These are phyloP conservation scores for Poeciliopsis presidionis DNA, from an alignment of 2,797 vertebrate species.

Conservation along the genomic window DNA sequence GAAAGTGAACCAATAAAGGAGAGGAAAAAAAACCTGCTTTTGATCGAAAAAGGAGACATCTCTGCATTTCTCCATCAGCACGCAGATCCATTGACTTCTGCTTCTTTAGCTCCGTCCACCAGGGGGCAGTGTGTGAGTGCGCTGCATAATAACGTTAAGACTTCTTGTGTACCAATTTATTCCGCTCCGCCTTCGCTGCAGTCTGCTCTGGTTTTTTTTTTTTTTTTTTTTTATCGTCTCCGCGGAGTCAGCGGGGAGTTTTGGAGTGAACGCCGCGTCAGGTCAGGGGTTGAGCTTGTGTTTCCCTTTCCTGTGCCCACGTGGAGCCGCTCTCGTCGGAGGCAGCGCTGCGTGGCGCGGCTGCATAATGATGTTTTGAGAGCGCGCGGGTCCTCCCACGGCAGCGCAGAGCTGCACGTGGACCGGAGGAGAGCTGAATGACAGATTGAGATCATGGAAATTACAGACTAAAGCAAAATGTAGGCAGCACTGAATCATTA, in stretches of 20 bases:
- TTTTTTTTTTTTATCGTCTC: conserved; percentile 14
- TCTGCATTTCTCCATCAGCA: conserved; percentile 9
- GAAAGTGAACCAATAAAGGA: background rate
- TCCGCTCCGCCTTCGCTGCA: conserved; percentile 8
- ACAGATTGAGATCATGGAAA: conserved; percentile 74
- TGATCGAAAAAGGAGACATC: conserved; percentile 4
- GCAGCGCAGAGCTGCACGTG: conserved; percentile 33
- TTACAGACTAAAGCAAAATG: conserved; percentile 59
- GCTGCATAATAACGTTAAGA: conserved; percentile 12
- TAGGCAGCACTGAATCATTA: conserved; percentile 48
- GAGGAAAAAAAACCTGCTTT: background rate
- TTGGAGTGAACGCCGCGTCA: conserved; percentile 10
- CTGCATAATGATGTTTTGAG: conserved; percentile 62
- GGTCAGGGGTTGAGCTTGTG: conserved; percentile 45
- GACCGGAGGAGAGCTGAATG: conserved; percentile 53
- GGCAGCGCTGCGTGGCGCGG: conserved; percentile 21
- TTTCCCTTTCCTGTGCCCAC: conserved; percentile 26
- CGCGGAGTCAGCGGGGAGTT: conserved; percentile 5
- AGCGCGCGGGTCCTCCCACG: conserved; percentile 50
- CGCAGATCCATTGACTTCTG: background rate
- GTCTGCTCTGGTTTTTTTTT: conserved; percentile 21
- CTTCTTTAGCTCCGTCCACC: conserved; percentile 41
- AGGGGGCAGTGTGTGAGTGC: conserved; percentile 66
- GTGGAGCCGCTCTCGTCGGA: conserved; percentile 43
- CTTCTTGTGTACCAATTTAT: conserved; percentile 7